Evolutionary conservation across 2,888 invertebrate species (phyloP).

Genomic region (Oscheius sp.): DNA sequence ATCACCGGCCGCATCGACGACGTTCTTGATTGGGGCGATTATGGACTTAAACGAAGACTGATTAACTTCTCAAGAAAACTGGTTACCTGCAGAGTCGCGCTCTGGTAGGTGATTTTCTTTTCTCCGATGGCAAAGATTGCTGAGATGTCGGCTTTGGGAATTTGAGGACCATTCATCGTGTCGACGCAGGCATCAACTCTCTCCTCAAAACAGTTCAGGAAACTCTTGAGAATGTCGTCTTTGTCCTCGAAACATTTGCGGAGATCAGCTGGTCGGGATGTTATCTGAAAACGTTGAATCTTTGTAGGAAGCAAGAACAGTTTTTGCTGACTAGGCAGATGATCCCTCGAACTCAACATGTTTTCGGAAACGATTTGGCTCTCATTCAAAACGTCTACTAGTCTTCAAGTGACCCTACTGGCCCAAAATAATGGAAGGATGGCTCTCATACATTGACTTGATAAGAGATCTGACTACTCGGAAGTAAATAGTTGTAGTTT

Average conservation of each 20-base stretch:
- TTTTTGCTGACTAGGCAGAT: no score
- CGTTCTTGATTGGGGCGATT: conserved; percentile 62
- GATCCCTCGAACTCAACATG: no score
- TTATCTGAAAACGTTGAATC: conserved; percentile 51
- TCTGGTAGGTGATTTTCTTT: conserved; percentile 56
- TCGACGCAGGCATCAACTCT: conserved; percentile 65
- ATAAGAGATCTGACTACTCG: no score
- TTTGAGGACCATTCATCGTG: conserved; percentile 56
- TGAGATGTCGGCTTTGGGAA: conserved; percentile 67
- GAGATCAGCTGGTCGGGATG: conserved; percentile 62
- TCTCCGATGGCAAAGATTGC: conserved; percentile 66
- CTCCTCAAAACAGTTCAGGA: conserved; percentile 67
- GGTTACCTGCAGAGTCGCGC: conserved; percentile 44
- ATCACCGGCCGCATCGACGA: conserved; percentile 66
- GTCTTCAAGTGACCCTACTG: no score
- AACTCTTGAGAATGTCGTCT: conserved; percentile 62
- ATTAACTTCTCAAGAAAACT: neutral
- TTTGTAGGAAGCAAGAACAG: neutral
- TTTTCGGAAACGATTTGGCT: no score
- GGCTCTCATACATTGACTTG: no score
- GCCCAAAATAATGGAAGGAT: no score
- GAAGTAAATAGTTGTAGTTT: no score
- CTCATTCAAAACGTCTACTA: no score
- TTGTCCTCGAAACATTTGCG: conserved; percentile 66
- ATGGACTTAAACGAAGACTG: conserved; percentile 47